Evolutionary conservation across 1,140 invertebrate species (phyloP).

Genomic region (Conopomorpha cramerella): DNA sequence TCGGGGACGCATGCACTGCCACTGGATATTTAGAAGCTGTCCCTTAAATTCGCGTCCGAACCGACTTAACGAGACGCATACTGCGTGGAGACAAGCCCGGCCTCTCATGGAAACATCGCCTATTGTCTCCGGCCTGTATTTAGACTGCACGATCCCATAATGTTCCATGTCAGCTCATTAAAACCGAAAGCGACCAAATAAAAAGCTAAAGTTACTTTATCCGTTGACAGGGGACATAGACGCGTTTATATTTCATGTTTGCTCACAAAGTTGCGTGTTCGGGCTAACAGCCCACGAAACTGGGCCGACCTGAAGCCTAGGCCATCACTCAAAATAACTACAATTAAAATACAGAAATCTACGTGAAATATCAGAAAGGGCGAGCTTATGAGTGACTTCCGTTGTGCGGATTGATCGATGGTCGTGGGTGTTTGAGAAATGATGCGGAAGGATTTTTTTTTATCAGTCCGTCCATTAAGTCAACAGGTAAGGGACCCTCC

Average conservation of each 20-base stretch:
- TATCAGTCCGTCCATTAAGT: no score
- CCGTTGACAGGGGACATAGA: neutral
- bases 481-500: no score
- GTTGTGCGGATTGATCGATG: neutral
- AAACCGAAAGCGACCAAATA: neutral
- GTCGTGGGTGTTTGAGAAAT: no score
- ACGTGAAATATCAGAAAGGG: slow-evolving; percentile 1
- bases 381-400: neutral
- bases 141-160: neutral
- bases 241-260: neutral
- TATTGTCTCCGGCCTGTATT: slow-evolving; percentile 23
- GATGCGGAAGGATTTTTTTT: no score
- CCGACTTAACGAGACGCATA: slow-evolving; percentile 51
- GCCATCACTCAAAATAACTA: neutral
- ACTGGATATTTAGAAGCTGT: slow-evolving; percentile 55
- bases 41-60: slow-evolving; percentile 47
- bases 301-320: neutral
- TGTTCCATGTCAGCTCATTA: neutral
- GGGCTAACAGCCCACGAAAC: neutral
- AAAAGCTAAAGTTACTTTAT: neutral
- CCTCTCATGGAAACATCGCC: slow-evolving; percentile 22
- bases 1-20: slow-evolving; percentile 35
- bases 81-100: slow-evolving; percentile 38
- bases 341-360: slow-evolving; percentile 1
- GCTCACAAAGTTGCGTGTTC: neutral